Percentiles rank a stretch among this genome's conserved stretches.
phyloP scores from a whole-genome alignment of 2,113 vertebrate species.

The Urocynchramus pylzowi region DNA sequence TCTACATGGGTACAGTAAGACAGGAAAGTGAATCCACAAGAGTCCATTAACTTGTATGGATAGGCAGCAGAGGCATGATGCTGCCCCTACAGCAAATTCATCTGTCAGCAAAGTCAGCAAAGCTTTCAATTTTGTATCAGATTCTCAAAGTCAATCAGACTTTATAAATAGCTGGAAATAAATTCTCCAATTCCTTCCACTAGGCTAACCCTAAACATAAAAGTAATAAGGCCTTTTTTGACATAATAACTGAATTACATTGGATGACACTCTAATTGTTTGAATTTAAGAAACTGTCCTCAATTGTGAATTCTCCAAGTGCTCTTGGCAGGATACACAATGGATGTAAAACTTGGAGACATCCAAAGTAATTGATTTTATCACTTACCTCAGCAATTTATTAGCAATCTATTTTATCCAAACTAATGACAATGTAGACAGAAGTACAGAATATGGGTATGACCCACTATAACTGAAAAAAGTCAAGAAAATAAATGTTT shows the following conservation, averaged over 20 bases:
- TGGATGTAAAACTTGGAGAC: background rate
- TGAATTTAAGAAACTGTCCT: background rate
- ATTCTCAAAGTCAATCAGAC: background rate
- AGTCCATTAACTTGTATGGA: background rate
- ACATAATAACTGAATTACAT: background rate
- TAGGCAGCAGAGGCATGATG: background rate
- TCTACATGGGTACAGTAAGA: background rate
- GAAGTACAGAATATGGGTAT: background rate
- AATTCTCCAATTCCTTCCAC: background rate
- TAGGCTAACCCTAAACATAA: background rate
- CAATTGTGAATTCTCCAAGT: background rate
- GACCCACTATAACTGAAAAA: background rate
- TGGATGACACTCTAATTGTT: background rate
- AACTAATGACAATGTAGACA: background rate
- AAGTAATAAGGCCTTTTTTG: background rate
- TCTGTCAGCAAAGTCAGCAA: background rate
- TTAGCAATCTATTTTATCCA: background rate
- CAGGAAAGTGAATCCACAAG: background rate
- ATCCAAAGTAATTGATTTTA: background rate
- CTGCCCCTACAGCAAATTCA: background rate
- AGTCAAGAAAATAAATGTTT: background rate
- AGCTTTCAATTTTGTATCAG: background rate
- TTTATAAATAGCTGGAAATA: background rate
- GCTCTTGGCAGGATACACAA: background rate
- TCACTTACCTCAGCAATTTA: background rate